Conservation (phyloP, 2,888 invertebrate species). For the Malacosoma neustria region DNA sequence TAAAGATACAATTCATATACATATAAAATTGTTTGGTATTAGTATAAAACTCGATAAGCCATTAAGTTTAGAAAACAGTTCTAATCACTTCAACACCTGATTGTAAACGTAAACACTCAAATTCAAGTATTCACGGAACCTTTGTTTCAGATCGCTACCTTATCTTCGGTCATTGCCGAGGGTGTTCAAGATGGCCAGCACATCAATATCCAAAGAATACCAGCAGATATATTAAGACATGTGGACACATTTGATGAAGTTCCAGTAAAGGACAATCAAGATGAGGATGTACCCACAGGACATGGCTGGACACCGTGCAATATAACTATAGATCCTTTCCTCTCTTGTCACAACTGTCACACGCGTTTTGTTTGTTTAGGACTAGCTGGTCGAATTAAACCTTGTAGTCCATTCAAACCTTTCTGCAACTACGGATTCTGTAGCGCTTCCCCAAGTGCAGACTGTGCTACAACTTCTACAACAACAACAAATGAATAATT, state of each 20-base stretch:
- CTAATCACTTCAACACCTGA: not conserved
- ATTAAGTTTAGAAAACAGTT: too few species aligned
- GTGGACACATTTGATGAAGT: constrained; percentile 5
- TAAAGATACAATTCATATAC: too few species aligned
- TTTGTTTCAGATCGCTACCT: not conserved
- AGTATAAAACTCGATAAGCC: too few species aligned
- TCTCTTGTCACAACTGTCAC: not conserved
- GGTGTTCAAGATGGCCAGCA: not conserved
- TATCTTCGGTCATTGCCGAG: not conserved
- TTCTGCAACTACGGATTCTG: not conserved
- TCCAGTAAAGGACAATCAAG: constrained; percentile 6
- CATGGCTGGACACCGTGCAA: not conserved
- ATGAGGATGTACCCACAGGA: not conserved
- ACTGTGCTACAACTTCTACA: not conserved
- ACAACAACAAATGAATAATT: too few species aligned
- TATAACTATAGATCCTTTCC: not conserved
- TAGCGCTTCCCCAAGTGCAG: not conserved
- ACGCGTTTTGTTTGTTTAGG: not conserved
- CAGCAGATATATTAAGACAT: not conserved
- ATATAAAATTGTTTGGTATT: too few species aligned
- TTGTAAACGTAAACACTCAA: not conserved
- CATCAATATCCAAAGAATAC: not conserved
- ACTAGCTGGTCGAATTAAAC: not conserved
- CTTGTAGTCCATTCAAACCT: not conserved
- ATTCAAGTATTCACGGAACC: not conserved